Conservation (phyloP, 2,888 invertebrate genomes). For the Boloria euphrosyne region DNA sequence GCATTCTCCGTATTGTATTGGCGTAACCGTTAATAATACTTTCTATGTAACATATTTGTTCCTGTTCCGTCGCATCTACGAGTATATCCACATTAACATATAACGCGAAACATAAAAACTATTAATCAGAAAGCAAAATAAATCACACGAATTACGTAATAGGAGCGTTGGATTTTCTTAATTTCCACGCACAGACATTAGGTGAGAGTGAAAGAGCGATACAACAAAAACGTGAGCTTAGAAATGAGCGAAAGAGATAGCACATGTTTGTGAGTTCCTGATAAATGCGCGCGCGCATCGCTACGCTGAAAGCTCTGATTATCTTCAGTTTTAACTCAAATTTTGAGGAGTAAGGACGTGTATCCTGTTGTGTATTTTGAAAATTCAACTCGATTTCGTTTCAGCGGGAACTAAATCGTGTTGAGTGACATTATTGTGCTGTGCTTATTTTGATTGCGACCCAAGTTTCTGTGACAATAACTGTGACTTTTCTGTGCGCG, state of each 20-base stretch:
- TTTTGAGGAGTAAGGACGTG: slow-evolving; percentile 58
- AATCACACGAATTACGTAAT: slow-evolving; percentile 72
- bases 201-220: slow-evolving; percentile 49
- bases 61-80: slow-evolving; percentile 29
- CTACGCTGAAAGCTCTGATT: slow-evolving; percentile 65
- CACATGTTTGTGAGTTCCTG: slow-evolving; percentile 35
- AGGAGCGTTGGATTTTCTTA: slow-evolving; percentile 58
- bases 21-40: slow-evolving; percentile 22
- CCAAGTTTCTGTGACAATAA: slow-evolving; percentile 43
- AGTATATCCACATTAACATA: slow-evolving; percentile 66
- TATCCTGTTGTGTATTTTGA: slow-evolving; percentile 41
- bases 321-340: slow-evolving; percentile 69
- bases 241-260: slow-evolving; percentile 57
- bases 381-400: slow-evolving; percentile 53
- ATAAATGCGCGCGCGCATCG: slow-evolving; percentile 61
- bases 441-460: slow-evolving; percentile 45
- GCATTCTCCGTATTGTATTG: slow-evolving; percentile 14
- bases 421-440: slow-evolving; percentile 57
- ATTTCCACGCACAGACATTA: slow-evolving; percentile 66
- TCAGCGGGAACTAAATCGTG: slow-evolving; percentile 52
- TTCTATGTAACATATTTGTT: slow-evolving; percentile 28
- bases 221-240: slow-evolving; percentile 42
- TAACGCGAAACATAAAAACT: slow-evolving; percentile 61
- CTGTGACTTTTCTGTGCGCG: slow-evolving; percentile 50
- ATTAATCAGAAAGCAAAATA: slow-evolving; percentile 72